phyloP scores from a whole-genome alignment of 2,888 invertebrate species.

The Alentia gelatinosa region DNA sequence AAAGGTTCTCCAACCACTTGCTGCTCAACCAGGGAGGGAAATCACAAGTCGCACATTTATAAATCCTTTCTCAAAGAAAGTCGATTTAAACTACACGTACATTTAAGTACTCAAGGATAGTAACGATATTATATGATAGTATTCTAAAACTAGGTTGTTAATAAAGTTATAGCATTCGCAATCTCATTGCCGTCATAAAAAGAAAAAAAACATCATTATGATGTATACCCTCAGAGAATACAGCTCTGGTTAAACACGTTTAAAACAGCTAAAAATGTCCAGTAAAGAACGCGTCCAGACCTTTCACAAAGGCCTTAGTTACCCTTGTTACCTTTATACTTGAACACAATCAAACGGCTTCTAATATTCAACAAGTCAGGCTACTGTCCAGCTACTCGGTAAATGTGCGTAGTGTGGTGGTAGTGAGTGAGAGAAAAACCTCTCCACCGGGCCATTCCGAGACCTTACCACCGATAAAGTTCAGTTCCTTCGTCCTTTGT shows the following conservation, averaged over 20 bases:
- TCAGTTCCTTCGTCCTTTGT: too few species aligned
- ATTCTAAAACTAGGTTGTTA: not conserved
- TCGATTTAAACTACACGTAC: not conserved
- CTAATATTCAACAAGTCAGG: not conserved
- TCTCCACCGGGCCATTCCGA: not conserved
- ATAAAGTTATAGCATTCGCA: not conserved
- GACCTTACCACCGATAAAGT: not conserved
- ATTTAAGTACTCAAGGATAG: not conserved
- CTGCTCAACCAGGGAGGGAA: not conserved
- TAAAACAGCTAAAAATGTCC: conserved; percentile 3
- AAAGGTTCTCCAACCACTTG: not conserved
- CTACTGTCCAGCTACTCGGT: not conserved
- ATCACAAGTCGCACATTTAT: not conserved
- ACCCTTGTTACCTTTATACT: not conserved
- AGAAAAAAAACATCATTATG: not conserved
- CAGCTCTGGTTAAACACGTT: not conserved
- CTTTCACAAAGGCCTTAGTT: not conserved
- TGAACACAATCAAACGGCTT: not conserved
- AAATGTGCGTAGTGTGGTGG: not conserved
- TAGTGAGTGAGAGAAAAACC: not conserved
- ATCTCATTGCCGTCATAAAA: not conserved
- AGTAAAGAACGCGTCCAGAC: not conserved
- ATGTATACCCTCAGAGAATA: not conserved
- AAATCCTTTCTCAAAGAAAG: conserved; percentile 21
- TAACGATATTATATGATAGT: not conserved